These are phyloP conservation scores for Basileuterus tristriatus DNA, from an alignment of 2,797 vertebrate species.

Conservation along the genomic window DNA sequence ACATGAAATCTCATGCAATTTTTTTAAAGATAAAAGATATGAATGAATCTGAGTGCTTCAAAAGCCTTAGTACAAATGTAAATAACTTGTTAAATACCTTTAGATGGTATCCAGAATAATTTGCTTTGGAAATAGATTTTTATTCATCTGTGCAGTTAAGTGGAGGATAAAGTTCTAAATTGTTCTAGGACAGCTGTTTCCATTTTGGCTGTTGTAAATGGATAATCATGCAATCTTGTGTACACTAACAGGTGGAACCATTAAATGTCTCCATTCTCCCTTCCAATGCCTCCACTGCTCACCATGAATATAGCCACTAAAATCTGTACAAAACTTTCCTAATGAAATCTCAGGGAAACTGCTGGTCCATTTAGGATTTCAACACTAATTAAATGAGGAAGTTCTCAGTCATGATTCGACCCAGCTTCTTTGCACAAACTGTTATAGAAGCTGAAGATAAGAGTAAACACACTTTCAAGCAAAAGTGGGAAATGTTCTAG, in stretches of 20 bases:
- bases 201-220: conserved; percentile 47
- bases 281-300: neutral
- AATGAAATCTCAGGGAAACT: neutral
- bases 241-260: conserved; percentile 1
- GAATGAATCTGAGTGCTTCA: neutral
- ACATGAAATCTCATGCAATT: neutral
- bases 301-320: neutral
- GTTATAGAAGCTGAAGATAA: neutral
- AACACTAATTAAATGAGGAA: neutral
- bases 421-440: neutral
- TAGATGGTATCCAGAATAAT: conserved; percentile 20
- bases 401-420: neutral
- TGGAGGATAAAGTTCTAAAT: conserved; percentile 35
- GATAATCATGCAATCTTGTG: conserved; percentile 1
- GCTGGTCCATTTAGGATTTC: neutral
- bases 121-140: conserved; percentile 48
- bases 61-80: conserved; percentile 18
- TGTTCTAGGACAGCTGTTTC: conserved; percentile 65
- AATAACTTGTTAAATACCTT: conserved; percentile 44
- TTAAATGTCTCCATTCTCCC: neutral
- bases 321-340: neutral
- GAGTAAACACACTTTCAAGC: neutral
- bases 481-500: neutral
- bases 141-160: conserved; percentile 50
- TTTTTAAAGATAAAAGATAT: conserved; percentile 19